These are phyloP conservation scores for Erebia aethiops DNA, from an alignment of 2,888 invertebrate genomes.

Conservation along the genomic window DNA sequence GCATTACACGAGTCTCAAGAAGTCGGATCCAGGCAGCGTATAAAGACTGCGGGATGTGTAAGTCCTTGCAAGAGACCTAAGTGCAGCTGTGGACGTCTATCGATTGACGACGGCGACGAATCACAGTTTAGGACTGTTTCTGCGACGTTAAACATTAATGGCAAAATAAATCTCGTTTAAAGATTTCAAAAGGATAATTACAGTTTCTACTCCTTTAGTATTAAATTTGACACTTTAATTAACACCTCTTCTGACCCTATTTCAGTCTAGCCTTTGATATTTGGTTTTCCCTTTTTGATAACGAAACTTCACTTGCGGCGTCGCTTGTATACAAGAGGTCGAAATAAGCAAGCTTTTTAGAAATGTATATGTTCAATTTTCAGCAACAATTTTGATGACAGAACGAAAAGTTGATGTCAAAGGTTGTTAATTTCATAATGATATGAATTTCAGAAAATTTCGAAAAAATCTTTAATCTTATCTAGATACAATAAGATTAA, in stretches of 20 bases:
- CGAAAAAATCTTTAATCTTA: no score
- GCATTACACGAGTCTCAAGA: no score
- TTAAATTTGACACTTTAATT: constrained; percentile 7
- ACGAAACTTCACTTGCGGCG: neutral
- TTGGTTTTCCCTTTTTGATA: neutral
- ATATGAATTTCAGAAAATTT: no score
- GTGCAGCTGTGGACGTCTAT: no score
- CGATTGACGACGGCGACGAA: no score
- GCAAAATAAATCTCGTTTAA: constrained; percentile 4
- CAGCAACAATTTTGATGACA: neutral
- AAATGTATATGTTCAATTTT: neutral
- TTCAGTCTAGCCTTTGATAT: constrained; percentile 2
- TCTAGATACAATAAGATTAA: no score
- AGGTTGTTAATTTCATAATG: neutral
- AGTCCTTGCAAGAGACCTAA: no score
- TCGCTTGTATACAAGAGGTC: neutral
- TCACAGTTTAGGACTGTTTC: no score
- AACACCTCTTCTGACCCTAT: neutral
- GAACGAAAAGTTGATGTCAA: neutral
- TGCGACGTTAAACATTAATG: no score
- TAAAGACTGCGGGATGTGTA: no score
- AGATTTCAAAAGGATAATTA: constrained; percentile 17
- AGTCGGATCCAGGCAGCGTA: no score
- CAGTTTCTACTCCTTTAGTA: constrained; percentile 4
- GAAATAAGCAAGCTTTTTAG: neutral